Evolutionary conservation across 2,113 vertebrate species (phyloP).

Genomic region (Choloepus hoffmanni): DNA sequence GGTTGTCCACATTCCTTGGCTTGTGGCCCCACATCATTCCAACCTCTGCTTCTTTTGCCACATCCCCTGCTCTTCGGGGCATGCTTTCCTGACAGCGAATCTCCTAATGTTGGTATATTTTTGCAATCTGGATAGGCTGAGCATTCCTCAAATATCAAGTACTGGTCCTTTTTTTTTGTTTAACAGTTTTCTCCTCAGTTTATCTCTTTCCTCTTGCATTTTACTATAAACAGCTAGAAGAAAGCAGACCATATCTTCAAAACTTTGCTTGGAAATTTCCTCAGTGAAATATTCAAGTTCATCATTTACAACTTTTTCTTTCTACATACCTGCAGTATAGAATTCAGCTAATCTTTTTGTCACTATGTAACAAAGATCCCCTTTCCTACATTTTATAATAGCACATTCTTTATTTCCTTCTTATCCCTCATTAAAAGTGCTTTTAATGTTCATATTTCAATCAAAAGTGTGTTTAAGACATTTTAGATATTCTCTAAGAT

Average conservation of each 20-base stretch:
- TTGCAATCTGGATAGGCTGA: not conserved
- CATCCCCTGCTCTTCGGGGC: not conserved
- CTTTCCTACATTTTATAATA: not conserved
- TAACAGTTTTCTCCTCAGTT: not conserved
- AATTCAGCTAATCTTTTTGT: not conserved
- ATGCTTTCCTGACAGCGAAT: rapidly evolving
- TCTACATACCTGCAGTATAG: not conserved
- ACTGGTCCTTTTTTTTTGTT: not conserved
- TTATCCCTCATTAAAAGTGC: not conserved
- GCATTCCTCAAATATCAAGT: not conserved
- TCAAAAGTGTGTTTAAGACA: not conserved
- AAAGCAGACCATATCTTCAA: not conserved
- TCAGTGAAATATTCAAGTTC: not conserved
- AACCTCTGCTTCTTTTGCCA: rapidly evolving
- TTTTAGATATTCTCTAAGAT: not conserved
- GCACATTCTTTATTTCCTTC: not conserved
- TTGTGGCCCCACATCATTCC: not conserved
- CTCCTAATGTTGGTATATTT: not conserved
- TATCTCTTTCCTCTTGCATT: not conserved
- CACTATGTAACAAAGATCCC: too few relatives aligned
- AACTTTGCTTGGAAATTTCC: not conserved
- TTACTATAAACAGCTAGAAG: not conserved
- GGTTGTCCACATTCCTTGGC: not conserved
- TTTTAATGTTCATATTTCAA: not conserved
- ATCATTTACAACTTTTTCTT: not conserved